A percentile compares a stretch with the other conserved stretches of the same genome.
These are phyloP conservation scores for Kuschelorhynchus macadamiae DNA, from an alignment of 2,888 invertebrate genomes.

Conservation along the genomic window DNA sequence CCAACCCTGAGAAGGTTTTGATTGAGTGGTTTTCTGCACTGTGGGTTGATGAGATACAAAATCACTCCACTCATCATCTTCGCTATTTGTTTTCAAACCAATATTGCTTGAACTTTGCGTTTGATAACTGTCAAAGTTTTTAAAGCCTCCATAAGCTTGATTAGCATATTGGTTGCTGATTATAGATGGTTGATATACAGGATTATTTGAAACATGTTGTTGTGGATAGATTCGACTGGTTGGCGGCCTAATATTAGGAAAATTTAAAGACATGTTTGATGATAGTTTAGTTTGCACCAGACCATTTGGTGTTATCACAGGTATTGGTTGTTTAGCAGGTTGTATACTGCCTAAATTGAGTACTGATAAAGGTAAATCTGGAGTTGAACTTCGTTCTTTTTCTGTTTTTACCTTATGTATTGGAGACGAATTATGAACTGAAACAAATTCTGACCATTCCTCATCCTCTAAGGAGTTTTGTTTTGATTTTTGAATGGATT, in stretches of 20 bases:
- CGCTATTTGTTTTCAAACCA: constrained; percentile 37
- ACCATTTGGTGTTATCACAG: constrained; percentile 65
- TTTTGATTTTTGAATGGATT: constrained; percentile 9
- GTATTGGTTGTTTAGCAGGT: constrained; percentile 64
- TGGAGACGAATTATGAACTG: constrained; percentile 56
- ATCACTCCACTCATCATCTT: constrained; percentile 73
- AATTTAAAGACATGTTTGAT: constrained; percentile 28
- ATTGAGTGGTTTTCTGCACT: constrained; percentile 37
- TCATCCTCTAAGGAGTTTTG: constrained; percentile 66
- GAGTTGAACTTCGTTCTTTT: constrained; percentile 59
- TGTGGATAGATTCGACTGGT: constrained; percentile 38
- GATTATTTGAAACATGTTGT: constrained; percentile 33
- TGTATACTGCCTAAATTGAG: constrained; percentile 64
- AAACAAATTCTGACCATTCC: constrained; percentile 76
- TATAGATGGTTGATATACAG: constrained; percentile 56
- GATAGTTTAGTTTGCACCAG: constrained; percentile 65
- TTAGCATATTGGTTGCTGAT: constrained; percentile 63
- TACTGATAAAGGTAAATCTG: constrained; percentile 65
- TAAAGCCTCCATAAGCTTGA: constrained; percentile 50
- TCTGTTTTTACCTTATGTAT: constrained; percentile 54
- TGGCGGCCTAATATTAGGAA: constrained; percentile 43
- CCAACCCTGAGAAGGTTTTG: constrained; percentile 15
- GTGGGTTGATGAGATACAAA: constrained; percentile 71
- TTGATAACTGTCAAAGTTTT: constrained; percentile 5
- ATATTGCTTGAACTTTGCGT: constrained; percentile 2